Conservation (phyloP, 2,888 invertebrate species). For the Aphidoletes aphidimyza region DNA sequence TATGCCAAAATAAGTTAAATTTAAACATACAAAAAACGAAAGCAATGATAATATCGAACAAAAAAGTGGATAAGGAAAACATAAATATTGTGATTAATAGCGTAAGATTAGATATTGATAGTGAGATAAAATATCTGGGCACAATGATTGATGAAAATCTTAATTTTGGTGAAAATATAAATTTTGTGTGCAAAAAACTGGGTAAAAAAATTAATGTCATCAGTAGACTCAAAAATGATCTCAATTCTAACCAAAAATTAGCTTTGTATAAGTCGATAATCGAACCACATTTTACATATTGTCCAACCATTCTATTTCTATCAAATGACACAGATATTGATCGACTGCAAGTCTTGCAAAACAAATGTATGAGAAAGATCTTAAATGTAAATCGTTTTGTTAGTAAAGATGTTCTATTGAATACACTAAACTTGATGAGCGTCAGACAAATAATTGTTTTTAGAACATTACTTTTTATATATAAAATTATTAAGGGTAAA, state of each 20-base stretch:
- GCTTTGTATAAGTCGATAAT: background rate
- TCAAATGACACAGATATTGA: background rate
- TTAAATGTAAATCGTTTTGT: background rate
- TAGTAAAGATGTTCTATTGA: background rate
- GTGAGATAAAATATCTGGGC: slow-evolving; percentile 9
- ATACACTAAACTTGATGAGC: background rate
- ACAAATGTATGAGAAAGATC: background rate
- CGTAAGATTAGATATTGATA: background rate
- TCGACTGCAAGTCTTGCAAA: background rate
- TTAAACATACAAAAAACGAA: slow-evolving; percentile 16
- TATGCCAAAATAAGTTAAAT: slow-evolving; percentile 17
- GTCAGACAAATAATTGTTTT: background rate
- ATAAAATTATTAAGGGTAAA: background rate
- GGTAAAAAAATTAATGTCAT: background rate
- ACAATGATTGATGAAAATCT: background rate
- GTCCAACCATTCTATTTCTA: background rate
- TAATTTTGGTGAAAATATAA: background rate
- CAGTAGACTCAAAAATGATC: background rate
- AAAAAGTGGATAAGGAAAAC: background rate
- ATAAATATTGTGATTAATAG: background rate
- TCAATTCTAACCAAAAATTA: background rate
- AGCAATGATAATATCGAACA: background rate
- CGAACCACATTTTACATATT: slow-evolving; percentile 5
- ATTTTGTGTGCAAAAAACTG: background rate
- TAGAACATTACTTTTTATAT: background rate